These are phyloP conservation scores for Anarrhichthys ocellatus DNA, from an alignment of 2,113 vertebrate species.

Conservation along the genomic window DNA sequence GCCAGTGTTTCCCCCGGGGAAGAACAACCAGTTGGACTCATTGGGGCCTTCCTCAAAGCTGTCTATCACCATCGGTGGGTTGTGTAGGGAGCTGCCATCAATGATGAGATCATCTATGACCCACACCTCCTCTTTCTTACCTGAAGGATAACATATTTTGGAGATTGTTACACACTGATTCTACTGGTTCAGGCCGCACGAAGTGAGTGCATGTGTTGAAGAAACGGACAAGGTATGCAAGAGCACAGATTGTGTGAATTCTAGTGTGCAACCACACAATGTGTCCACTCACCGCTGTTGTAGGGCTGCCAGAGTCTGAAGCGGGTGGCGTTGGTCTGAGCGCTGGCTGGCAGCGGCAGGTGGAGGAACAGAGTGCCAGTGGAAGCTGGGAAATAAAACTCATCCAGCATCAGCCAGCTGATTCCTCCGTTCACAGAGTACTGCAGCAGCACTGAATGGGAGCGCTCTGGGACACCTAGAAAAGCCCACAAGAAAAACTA, in stretches of 20 bases:
- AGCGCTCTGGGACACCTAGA: conserved; percentile 93
- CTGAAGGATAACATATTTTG: conserved; percentile 74
- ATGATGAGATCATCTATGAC: conserved; percentile 98
- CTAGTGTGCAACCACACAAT: neutral
- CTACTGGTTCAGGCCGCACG: neutral
- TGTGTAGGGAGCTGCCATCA: conserved; percentile 92
- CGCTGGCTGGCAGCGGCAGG: conserved; percentile 88
- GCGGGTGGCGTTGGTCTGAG: conserved; percentile 93
- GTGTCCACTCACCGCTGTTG: conserved; percentile 88
- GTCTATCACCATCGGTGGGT: conserved; percentile 89
- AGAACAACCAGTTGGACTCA: conserved; percentile 96
- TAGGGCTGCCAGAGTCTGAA: conserved; percentile 98
- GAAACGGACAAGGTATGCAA: neutral
- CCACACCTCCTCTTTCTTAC: conserved; percentile 99
- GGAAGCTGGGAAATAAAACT: conserved; percentile 96
- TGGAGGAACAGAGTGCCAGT: conserved; percentile 95
- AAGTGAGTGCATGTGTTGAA: neutral
- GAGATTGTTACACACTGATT: conserved; percentile 7
- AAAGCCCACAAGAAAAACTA: conserved; percentile 9
- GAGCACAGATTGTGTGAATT: neutral
- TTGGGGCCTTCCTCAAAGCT: conserved; percentile 94
- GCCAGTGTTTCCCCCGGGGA: conserved; percentile 95
- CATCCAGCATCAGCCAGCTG: conserved; percentile 95
- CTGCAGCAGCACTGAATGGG: conserved; percentile 95
- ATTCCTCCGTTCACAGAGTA: conserved; percentile 96